A percentile compares a stretch with the other conserved stretches of the same genome.
Evolutionary conservation across 2,797 vertebrate genomes (phyloP).

Genomic region (Dendrocincla fuliginosa): DNA sequence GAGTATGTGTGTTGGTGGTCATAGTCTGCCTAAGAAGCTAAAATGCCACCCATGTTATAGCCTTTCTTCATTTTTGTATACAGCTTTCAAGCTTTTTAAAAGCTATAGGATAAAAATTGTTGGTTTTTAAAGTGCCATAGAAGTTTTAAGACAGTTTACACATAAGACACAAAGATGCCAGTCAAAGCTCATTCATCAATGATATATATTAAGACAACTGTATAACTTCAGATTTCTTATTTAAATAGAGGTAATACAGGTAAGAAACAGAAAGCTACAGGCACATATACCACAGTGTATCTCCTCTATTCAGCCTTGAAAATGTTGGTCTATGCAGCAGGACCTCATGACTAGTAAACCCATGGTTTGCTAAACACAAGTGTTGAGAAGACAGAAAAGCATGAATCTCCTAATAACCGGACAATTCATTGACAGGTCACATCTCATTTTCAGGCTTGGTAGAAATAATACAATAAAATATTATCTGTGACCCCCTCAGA

Average conservation of each 20-base stretch:
- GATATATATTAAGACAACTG: neutral
- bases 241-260: neutral
- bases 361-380: neutral
- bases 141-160: neutral
- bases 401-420: neutral
- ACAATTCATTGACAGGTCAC: neutral
- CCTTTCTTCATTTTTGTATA: neutral
- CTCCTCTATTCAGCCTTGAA: neutral
- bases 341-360: neutral
- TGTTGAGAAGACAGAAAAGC: neutral
- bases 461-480: neutral
- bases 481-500: neutral
- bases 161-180: neutral
- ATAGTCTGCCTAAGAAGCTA: neutral
- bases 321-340: neutral
- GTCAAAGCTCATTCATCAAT: neutral
- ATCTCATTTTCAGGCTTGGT: neutral
- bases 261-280: neutral
- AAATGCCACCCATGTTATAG: neutral
- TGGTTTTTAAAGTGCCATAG: neutral
- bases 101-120: neutral
- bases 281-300: neutral
- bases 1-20: fast-evolving
- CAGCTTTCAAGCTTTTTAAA: neutral
- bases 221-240: neutral